These are phyloP conservation scores for Onychomys torridus DNA, from an alignment of 2,797 vertebrate genomes.

Conservation along the genomic window DNA sequence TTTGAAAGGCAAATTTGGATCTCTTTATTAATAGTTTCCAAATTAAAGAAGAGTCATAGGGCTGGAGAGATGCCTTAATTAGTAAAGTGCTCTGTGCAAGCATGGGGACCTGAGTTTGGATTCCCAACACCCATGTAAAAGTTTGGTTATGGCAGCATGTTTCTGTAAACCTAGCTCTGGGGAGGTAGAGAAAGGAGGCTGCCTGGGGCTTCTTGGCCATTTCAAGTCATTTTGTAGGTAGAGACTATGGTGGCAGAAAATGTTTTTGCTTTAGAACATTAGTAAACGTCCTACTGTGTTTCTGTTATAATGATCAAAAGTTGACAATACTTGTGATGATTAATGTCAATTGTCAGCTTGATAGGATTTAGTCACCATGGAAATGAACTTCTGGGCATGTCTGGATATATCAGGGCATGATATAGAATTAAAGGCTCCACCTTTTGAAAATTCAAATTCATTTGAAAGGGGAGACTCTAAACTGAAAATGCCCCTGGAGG, in stretches of 20 bases:
- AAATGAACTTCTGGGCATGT: not conserved
- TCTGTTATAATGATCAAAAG: not conserved
- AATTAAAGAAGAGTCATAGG: not conserved
- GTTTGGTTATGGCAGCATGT: not conserved
- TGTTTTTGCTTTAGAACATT: not conserved
- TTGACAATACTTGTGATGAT: too few species aligned
- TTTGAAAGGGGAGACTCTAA: not conserved
- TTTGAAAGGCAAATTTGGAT: not conserved
- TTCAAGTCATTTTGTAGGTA: not conserved
- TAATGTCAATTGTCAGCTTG: not conserved
- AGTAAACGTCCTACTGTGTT: not conserved
- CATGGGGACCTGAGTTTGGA: not conserved
- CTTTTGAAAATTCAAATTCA: not conserved
- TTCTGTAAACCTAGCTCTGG: not conserved
- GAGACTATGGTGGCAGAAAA: not conserved
- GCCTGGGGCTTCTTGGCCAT: not conserved
- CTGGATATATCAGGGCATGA: not conserved
- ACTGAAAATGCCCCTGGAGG: not conserved
- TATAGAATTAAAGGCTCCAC: not conserved
- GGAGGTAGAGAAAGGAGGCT: not conserved
- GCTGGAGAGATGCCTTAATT: not conserved
- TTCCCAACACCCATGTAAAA: not conserved
- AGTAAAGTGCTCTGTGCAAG: not conserved
- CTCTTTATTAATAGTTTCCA: not conserved
- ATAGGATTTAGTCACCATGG: not conserved